Evolutionary conservation across 1,140 invertebrate genomes (phyloP).

Genomic region (Penaeus japonicus): DNA sequence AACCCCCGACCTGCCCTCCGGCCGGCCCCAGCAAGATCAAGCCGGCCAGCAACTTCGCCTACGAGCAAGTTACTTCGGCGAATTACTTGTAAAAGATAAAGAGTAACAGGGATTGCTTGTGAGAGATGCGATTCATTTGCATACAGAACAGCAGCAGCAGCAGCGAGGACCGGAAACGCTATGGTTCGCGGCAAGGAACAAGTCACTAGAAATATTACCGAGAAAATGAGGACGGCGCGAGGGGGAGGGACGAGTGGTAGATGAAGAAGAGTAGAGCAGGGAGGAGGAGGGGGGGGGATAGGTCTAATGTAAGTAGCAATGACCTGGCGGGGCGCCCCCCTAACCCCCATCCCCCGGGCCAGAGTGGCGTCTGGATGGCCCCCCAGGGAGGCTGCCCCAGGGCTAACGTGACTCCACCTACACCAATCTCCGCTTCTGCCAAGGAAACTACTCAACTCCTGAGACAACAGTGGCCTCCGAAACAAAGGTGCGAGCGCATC

Average conservation of each 20-base stretch:
- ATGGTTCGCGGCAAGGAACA: not conserved
- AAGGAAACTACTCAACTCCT: not conserved
- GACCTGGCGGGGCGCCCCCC: not conserved
- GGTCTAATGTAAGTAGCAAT: not conserved
- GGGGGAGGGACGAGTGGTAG: not conserved
- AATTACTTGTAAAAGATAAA: not conserved
- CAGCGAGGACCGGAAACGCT: not conserved
- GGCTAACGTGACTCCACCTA: not conserved
- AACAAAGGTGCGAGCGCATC: no score
- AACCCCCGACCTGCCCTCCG: not conserved
- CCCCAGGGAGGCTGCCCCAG: not conserved
- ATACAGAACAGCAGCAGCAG: no score
- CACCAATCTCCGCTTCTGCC: not conserved
- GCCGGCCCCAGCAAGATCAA: not conserved
- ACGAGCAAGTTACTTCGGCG: not conserved
- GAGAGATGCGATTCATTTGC: not conserved
- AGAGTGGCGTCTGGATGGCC: not conserved
- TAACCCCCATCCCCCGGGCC: not conserved
- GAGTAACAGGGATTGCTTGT: not conserved
- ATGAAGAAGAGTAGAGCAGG: not conserved
- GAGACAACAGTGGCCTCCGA: no score
- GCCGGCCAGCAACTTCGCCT: not conserved
- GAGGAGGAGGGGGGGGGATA: not conserved
- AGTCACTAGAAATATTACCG: not conserved
- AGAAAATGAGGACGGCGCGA: not conserved